Evolutionary conservation across 2,888 invertebrate genomes (phyloP), one percentile per base, ranked within the genome.

Genomic region (Apoda limacodes): DNA sequence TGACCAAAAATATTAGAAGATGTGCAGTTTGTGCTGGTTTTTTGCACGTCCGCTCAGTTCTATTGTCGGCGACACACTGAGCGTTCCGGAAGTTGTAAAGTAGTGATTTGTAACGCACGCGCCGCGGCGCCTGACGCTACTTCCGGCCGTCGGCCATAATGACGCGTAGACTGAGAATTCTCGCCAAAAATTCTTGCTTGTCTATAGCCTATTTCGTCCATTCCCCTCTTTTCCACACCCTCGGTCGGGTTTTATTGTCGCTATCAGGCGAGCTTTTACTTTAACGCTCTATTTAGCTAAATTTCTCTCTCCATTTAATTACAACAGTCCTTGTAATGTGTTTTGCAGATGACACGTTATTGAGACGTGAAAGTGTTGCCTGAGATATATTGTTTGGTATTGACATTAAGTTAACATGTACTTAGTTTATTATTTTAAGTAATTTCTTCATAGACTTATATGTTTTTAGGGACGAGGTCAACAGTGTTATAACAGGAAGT

Each of bases 21-120:
- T 49, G 49, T 41, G 46, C 43, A 46, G 51, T 60, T 54, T 61
- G 57, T 58, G 39, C 33, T 37, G 42, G 50, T 54, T 56, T 58
- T 60, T 50, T 52, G 62, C 64, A 62, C 68, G 66, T 68, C 67
- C 65, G 55, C 42, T 48, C 48, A 50, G 51, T 48, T 37, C 56
- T 48, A 54, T 53, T 47, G 52, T 56, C 47, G 52, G 47, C 46
- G 56, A 52, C 48, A 57, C 48, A 72, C 62, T 75, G 66, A 52
- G 52, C 48, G 43, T 55, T 52, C 60, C 72, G 81, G 81, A 81
- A 75, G 81, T 80, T 75, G 82, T 82, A 81, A 80, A 80, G 78
- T 74, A 76, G 78, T 76, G 80, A 82, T 82, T 82, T 81, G 82
- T 74, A 72, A 81, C 68, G 80, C 81, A 78, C 81, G 76, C 81